Base-by-base conservation (phyloP, 2,797 vertebrate genomes). In the Sebastes dallii region DNA sequence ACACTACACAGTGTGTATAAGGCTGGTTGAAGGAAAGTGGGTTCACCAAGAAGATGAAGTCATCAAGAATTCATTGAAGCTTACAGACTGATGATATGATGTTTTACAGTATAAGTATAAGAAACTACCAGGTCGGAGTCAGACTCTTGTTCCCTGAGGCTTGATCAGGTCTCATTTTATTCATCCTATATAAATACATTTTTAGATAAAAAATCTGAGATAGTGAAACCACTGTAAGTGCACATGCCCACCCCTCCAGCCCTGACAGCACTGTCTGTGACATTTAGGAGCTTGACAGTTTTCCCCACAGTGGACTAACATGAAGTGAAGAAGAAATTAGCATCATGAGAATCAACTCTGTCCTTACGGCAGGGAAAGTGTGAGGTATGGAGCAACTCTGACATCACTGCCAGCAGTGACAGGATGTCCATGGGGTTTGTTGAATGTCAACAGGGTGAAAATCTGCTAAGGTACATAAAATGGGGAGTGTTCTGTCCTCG, bases 271-370 rank as follows among this genome's bases (percentile, higher is more conserved):
- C 71, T 60, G 24, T n/a, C 29, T 61, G 29, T 88, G 77, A 88
- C 83, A 83, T 85, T 85, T 81, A 66, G 59, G 75, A 77, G 52
- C 70, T 80, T 61, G 71, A 75, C 80, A 69, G 52, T 83, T 82
- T 36, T 34, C 8, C 70, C 66, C 39, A 39, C 22, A 8, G 77
- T 14, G 5, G 65, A 25, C 64, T 25, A 2, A 69, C 80, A 8
- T 52, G 54, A 80, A 72, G 42, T 3, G 30, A 78, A 60, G 29
- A 56, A 66, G 32, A 68, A 74, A 84, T 75, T 60, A 50, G 27
- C 52, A 25, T 71, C 61, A 46, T 4, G 56, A 71, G 70, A 77
- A 22, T 42, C 8, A 4, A 72, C 13, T 72, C 22, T 24, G 58
- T 68, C 74, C 56, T 58, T 8, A 22, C 7, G 39, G 69, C 20